Conservation (phyloP, 1,140 invertebrate genomes). For the Parasteatoda tepidariorum region DNA sequence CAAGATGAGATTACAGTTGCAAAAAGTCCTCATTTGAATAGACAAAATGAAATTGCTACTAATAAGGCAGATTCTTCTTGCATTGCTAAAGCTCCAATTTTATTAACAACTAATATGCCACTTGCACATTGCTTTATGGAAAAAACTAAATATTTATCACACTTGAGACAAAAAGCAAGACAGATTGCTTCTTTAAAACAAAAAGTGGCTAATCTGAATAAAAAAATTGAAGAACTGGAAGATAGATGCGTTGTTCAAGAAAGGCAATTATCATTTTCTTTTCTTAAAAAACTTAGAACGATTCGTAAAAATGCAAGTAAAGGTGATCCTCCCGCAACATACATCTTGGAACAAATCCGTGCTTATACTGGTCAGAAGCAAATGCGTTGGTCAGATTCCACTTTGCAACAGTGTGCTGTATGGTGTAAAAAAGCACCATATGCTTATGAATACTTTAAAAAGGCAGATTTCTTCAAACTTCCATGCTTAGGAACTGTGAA, state of each 20-base stretch:
- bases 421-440: slow-evolving; percentile 58
- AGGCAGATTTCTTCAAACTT: slow-evolving; percentile 51
- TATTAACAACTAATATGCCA: slow-evolving; percentile 36
- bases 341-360: slow-evolving; percentile 54
- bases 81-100: slow-evolving; percentile 44
- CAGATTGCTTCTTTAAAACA: slow-evolving; percentile 24
- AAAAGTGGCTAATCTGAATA: slow-evolving; percentile 14
- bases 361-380: slow-evolving; percentile 23
- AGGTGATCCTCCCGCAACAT: slow-evolving; percentile 45
- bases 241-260: slow-evolving; percentile 52
- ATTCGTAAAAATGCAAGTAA: slow-evolving; percentile 42
- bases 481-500: slow-evolving; percentile 51
- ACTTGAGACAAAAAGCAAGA: slow-evolving; percentile 31
- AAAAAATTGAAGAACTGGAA: slow-evolving; percentile 54
- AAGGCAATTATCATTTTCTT: slow-evolving; percentile 42
- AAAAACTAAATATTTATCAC: slow-evolving; percentile 29
- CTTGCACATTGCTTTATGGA: slow-evolving; percentile 36
- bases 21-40: too few species aligned
- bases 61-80: background rate
- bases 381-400: slow-evolving; percentile 52
- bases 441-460: slow-evolving; percentile 59
- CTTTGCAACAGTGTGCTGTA: slow-evolving; percentile 32
- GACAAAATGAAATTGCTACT: background rate
- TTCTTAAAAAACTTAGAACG: slow-evolving; percentile 46
- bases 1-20: background rate